Base-by-base conservation (phyloP, 1,140 invertebrate species). In the Pseudomyrmex gracilis region DNA sequence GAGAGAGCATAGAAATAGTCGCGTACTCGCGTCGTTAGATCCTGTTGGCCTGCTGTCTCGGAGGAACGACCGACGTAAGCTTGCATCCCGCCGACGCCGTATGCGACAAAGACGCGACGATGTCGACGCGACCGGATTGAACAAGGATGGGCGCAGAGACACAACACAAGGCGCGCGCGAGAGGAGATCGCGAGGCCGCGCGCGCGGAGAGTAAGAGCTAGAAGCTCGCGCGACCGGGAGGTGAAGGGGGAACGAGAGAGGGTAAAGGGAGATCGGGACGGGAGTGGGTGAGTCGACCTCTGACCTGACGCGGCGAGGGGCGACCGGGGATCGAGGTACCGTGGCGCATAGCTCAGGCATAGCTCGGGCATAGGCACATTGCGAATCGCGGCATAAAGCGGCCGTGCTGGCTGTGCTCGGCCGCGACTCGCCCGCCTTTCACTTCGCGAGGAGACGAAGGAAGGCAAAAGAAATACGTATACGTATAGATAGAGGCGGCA, bases 391-490 rank as follows among this genome's bases (percentile, higher is more conserved):
- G 91, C 34, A 92, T 92, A 92, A 92, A 92, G 90, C 91, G 91
- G 90, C 34, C 34, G 34, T 34, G 34, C 34, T 34, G n/a, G n/a
- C n/a, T n/a, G n/a, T n/a, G 34, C 34, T 34, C 91, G 90, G 89
- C 92, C 57, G 76, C 90, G 92, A 92, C 92, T 92, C 91, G 93
- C 93, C 93, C 92, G 93, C 93, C 93, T 94, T 93, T 94, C 93
- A 93, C 93, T 93, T 93, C 85, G 91, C 83, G 85, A 83, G 82
- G 92, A 92, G 93, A 93, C 91, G 91, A 92, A 90, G 92, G 90
- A 88, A 34, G 34, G 34, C 34, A 34, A 34, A 80, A 80, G 76
- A 74, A 87, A 85, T n/a, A n/a, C 87, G 86, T 87, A 34, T 34
- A 88, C 86, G 67, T 85, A 89, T 85, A 89, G 90, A 90, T 87